Evolutionary conservation across 2,113 vertebrate genomes (phyloP), one percentile per base, ranked within the genome.

Genomic region (Ctenomys sociabilis): DNA sequence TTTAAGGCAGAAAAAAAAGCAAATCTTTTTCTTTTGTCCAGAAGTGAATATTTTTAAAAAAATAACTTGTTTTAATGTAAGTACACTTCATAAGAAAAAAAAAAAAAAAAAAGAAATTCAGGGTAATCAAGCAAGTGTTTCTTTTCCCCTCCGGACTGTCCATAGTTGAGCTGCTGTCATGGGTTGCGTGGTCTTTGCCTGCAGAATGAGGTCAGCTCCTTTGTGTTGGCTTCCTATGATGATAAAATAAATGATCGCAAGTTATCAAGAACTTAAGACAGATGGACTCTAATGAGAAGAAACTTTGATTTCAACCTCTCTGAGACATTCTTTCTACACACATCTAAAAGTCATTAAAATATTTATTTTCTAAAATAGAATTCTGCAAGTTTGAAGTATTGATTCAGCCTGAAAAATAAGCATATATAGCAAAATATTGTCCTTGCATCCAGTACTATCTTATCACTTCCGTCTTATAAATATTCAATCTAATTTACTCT

Each of bases 11-110:
- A 90, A 16, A 75, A 70, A 92, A 88, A 93, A 88, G 30, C 8
- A 77, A 40, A 88, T 78, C 9, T 68, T 86, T 77, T 82, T 95
- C 30, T 95, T 28, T 95, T 12, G 32, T 94, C 43, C 43, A 88
- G 17, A 49, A 95, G 54, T 80, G 37, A 63, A 83, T 84, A 49
- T 90, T 91, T 88, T 91, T 86, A 70, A 3, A 92, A 93, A 83
- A 94, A 87, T n/a, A 89, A 66, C 88, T 93, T 93, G 82, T 78
- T 95, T 90, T 85, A 90, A 66, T 43, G 8, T 45, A 86, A 52
- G 16, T 11, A 45, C 72, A 85, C 12, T 78, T 93, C 49, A 17
- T 32, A 59, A 49, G 22, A n/a, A 78, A 84, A 82, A 85, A 83
- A 84, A 82, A 85, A 68, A 83, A 84, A 82, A 85, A 61, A 66